Base-by-base conservation (phyloP, 2,797 vertebrate species). In the Sorex maritimensis region DNA sequence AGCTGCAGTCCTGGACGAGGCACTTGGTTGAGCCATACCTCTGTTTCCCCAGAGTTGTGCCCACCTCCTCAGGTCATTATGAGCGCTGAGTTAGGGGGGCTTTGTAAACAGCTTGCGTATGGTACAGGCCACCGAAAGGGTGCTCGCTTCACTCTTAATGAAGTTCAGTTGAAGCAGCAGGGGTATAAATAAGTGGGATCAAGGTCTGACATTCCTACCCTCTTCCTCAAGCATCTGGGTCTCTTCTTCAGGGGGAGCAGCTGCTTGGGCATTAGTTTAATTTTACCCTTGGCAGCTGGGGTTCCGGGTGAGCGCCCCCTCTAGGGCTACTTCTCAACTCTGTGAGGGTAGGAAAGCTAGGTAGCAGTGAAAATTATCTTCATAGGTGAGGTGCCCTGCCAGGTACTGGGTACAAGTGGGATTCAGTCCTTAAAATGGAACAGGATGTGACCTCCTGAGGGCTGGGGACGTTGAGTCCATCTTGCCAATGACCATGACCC, bases 111-210 rank as follows among this genome's bases (percentile, higher is more conserved):
- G 19, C 67, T 67, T 71, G 61, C 52, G 38, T 1, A 0, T 28
- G 46, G 17, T 2, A 81, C 21, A 26, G 24, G 30, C 71, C 14
- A 5, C 58, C 28, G 15, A 9, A 28, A 19, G 14, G 49, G 11
- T 28, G 34, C 72, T 49, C n/a, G 38, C 58, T 61, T 7, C 7
- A 4, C 61, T 74, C 38, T 46, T 30, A 23, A 8, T 61, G 58
- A 0, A 75, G 71, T 73, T 90, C 41, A 67, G 73, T 93, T n/a
- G 95, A 87, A 63, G 68, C 55, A 69, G 81, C 30, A 71, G 65
- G 21, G n/a, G 13, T 89, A 26, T 38, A 82, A 92, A 73, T 21
- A 34, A 6, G 58, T 19, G 19, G 21, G 58, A 61, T 61, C 21
- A 21, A 19, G 15, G 58, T 61, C 58, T 61, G 38, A 2, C 3